These are phyloP conservation scores for Metopia argyrocephala DNA, from an alignment of 2,888 invertebrate genomes.

Conservation along the genomic window DNA sequence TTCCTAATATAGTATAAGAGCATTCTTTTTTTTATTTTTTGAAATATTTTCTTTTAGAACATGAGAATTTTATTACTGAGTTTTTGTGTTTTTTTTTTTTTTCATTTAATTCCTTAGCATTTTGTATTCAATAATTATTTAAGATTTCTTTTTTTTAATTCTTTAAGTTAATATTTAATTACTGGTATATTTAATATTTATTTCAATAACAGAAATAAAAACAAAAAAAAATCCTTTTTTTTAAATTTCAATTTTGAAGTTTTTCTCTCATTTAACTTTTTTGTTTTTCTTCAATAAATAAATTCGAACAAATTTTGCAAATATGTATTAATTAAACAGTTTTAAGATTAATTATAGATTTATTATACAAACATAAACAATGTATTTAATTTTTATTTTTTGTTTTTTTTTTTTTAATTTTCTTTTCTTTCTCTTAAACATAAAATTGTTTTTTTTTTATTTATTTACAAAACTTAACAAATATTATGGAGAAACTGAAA, in stretches of 20 bases:
- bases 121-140: background rate
- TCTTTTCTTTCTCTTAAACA: background rate
- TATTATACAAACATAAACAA: constrained; percentile 10
- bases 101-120: background rate
- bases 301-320: constrained; percentile 55
- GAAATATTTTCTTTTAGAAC: background rate
- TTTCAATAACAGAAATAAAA: constrained; percentile 1
- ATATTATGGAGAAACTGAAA: constrained; percentile 2
- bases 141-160: constrained; percentile 13
- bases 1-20: too few species aligned
- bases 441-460: background rate
- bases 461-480: constrained; percentile 53
- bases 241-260: background rate
- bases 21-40: background rate
- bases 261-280: constrained; percentile 12
- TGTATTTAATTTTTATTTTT: constrained; percentile 4
- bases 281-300: constrained; percentile 52
- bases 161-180: constrained; percentile 1
- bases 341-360: background rate
- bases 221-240: constrained; percentile 12
- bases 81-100: background rate
- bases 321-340: constrained; percentile 36
- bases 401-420: background rate
- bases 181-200: background rate
- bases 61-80: background rate